Conservation (phyloP, 1,140 invertebrate species). For the Drosophila chauvacae region DNA sequence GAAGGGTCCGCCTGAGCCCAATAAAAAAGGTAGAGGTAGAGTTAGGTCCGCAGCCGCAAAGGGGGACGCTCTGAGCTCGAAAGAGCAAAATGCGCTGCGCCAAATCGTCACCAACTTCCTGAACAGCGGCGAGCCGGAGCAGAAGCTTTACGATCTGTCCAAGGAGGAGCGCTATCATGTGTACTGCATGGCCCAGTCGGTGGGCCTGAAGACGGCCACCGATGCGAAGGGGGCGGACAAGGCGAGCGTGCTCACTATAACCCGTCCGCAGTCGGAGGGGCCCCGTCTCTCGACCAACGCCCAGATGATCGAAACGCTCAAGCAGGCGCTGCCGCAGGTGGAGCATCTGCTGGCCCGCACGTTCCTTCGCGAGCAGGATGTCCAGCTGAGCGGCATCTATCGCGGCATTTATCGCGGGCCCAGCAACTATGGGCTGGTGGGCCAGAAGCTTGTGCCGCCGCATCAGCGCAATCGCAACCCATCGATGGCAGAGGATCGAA, state of each 20-base stretch:
- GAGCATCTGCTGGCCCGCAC: not conserved
- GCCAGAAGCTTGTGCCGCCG: constrained; percentile 11
- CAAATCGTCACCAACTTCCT: constrained; percentile 50
- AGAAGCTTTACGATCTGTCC: constrained; percentile 28
- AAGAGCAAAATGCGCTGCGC: constrained; percentile 34
- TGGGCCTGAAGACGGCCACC: constrained; percentile 61
- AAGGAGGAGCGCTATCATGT: constrained; percentile 55
- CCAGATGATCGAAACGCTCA: not conserved
- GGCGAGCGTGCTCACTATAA: constrained; percentile 50
- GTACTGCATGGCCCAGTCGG: constrained; percentile 44
- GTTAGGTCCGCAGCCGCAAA: too few species aligned
- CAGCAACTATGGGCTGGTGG: constrained; percentile 25
- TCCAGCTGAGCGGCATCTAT: too few species aligned
- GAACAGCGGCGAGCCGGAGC: constrained; percentile 12
- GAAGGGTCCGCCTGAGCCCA: not conserved
- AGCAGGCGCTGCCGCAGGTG: not conserved
- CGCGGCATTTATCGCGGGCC: not conserved
- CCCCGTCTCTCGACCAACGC: not conserved
- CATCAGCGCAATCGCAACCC: not conserved
- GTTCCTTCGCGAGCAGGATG: not conserved
- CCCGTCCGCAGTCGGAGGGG: not conserved
- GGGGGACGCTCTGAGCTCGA: not conserved
- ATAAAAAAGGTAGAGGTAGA: too few species aligned
- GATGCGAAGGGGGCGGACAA: constrained; percentile 29
- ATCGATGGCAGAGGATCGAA: not conserved